Percentiles rank a stretch among this genome's conserved stretches.
phyloP scores from a whole-genome alignment of 2,888 invertebrate genomes.

The Matsumyia berberina region DNA sequence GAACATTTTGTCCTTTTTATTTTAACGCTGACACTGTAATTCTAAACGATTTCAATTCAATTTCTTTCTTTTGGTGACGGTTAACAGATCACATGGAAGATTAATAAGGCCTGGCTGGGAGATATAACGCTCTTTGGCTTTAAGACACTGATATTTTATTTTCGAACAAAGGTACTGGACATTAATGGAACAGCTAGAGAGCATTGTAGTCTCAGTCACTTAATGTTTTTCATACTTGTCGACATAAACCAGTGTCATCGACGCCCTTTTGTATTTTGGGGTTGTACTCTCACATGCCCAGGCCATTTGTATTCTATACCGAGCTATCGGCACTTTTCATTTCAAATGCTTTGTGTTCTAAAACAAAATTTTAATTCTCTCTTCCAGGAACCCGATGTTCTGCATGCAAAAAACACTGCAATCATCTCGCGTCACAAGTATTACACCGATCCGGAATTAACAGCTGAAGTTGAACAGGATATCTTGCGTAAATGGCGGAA shows the following conservation, averaged over 20 bases:
- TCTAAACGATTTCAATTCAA: neutral
- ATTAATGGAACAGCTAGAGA: conserved; percentile 35
- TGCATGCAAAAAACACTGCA: conserved; percentile 81
- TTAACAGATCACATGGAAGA: conserved; percentile 63
- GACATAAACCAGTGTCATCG: conserved; percentile 30
- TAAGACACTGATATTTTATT: conserved; percentile 71
- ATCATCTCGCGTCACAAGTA: conserved; percentile 82
- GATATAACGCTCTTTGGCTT: conserved; percentile 49
- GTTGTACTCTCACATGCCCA: neutral
- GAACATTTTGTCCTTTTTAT: neutral
- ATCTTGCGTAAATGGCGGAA: conserved; percentile 93
- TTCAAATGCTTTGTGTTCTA: neutral
- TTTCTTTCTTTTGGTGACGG: conserved; percentile 42
- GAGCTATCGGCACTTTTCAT: too few species aligned
- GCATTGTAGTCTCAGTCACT: neutral
- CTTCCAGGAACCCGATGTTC: conserved; percentile 77
- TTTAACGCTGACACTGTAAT: neutral
- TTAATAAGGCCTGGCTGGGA: conserved; percentile 62
- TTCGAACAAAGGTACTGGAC: conserved; percentile 62
- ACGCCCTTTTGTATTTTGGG: neutral
- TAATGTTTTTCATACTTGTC: conserved; percentile 5
- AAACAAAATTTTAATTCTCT: neutral
- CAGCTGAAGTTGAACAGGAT: conserved; percentile 90
- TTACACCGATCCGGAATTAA: conserved; percentile 85
- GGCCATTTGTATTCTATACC: too few species aligned